Base-by-base conservation (phyloP, 2,113 vertebrate genomes). In the Todiramphus chloris region DNA sequence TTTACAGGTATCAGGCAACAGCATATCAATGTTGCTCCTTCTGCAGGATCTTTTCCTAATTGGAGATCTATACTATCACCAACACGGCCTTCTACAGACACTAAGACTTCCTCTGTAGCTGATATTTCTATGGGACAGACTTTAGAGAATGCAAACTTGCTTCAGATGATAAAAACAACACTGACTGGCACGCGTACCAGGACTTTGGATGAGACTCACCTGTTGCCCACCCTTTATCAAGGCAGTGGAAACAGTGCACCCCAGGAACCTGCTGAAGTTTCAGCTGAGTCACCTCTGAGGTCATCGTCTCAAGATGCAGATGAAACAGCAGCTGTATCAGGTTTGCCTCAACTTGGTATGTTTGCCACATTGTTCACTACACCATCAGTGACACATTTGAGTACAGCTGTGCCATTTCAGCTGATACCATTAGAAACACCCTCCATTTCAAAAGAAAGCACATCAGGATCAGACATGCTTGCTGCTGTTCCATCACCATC, bases 341-440 rank as follows among this genome's bases (percentile, higher is more conserved):
- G 99, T 99, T 98, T 99, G 99, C 98, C 96, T 97, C 96, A 75
- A 76, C 97, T 96, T 92, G 97, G 96, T 98, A 98, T 97, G 94
- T 94, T 81, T 72, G 79, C 93, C 73, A 31, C 94, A 53, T 89
- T 94, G 78, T 85, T 95, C 87, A 76, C 83, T 44, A 81, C 75
- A 79, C 95, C 94, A 35, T 84, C 96, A 76, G 86, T 87, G 89
- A 78, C 83, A 74, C 80, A 68, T 63, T 63, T 2, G 23, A 75
- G 87, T 25, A 17, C 92, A 44, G 73, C 62, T 91, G 66, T 95
- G 83, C 89, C 97, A 83, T 97, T 96, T 70, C 91, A 83, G 94
- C 81, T 92, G 62, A 60, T 63, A 17, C 59, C 91, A 93, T 96
- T 95, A 94, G 87, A 92, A 96, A 60, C 92, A 95, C 87, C 91